phyloP scores from a whole-genome alignment of 1,140 invertebrate species.

The Linepithema humile region DNA sequence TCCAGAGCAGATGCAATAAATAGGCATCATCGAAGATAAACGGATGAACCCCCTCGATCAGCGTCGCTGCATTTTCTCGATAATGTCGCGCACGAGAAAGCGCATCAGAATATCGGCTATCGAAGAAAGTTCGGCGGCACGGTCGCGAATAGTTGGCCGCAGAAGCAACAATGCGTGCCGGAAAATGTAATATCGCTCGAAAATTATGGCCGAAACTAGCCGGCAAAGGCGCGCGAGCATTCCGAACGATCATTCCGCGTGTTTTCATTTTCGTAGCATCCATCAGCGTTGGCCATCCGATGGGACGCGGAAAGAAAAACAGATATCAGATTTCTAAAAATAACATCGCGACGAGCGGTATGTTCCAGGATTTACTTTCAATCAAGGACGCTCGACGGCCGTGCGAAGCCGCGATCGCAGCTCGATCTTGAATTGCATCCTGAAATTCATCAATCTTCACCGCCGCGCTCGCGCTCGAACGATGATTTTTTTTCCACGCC shows the following conservation, averaged over 20 bases:
- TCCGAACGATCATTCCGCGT: neutral
- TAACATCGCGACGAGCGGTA: neutral
- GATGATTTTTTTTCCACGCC: constrained; percentile 10
- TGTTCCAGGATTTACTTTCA: neutral
- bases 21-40: neutral
- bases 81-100: neutral
- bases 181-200: constrained; percentile 25
- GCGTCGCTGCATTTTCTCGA: neutral
- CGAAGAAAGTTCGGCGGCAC: constrained; percentile 43
- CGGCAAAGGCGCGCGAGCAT: neutral
- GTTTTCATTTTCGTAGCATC: constrained; percentile 1
- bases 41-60: neutral
- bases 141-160: constrained; percentile 16
- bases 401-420: neutral
- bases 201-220: constrained; percentile 20
- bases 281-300: too few species aligned
- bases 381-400: neutral
- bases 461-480: neutral
- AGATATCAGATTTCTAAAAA: neutral
- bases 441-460: constrained; percentile 30
- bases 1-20: neutral
- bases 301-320: neutral
- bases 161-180: neutral
- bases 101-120: constrained; percentile 48
- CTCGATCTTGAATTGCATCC: neutral